phyloP scores from a whole-genome alignment of 2,888 invertebrate genomes.

The Therioaphis trifolii region DNA sequence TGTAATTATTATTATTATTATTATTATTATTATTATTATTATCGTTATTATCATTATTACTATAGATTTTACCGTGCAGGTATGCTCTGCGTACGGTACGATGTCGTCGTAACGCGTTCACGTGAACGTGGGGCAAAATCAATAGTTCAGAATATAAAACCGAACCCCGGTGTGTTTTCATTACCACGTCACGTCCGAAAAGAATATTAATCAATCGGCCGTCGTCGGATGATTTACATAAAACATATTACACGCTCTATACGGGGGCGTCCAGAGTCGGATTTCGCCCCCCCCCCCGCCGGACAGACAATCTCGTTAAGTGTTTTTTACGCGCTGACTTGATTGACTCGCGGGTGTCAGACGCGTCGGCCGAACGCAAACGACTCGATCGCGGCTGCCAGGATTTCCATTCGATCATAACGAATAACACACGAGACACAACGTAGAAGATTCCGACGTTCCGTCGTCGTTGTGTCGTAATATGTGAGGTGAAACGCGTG shows the following conservation, averaged over 20 bases:
- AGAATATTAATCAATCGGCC: neutral
- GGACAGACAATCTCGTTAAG: neutral
- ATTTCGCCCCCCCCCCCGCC: neutral
- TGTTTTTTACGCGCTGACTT: no score
- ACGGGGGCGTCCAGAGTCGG: neutral
- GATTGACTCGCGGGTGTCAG: neutral
- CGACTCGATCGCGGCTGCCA: neutral
- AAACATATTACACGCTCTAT: neutral
- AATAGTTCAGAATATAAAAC: neutral
- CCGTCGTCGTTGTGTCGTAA: no score
- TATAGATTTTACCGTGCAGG: no score
- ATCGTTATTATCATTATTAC: no score
- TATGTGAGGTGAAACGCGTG: no score
- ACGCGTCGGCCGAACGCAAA: no score
- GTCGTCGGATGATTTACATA: neutral
- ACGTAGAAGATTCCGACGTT: no score
- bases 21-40: no score
- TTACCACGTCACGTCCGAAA: neutral
- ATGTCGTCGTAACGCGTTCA: neutral
- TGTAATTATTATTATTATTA: neutral
- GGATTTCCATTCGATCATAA: no score
- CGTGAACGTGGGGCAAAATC: neutral
- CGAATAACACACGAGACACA: no score
- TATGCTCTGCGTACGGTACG: no score
- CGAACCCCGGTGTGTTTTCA: neutral